Conservation (phyloP, 2,797 vertebrate genomes). For the Pteropus rufus region DNA sequence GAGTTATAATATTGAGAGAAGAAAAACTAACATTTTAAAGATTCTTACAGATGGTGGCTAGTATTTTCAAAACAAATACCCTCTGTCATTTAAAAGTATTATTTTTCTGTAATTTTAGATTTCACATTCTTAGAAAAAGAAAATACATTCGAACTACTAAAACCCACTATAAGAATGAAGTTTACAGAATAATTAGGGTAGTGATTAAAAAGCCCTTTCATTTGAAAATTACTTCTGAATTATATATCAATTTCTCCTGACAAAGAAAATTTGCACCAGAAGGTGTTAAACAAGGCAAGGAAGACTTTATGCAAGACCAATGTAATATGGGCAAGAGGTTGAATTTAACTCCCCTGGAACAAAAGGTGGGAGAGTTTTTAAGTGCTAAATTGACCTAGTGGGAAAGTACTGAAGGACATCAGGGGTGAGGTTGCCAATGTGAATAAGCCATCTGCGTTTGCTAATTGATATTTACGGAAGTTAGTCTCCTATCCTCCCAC, state of each 20-base stretch:
- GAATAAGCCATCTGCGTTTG: neutral
- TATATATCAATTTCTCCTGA: neutral
- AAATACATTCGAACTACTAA: neutral
- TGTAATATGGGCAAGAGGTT: neutral
- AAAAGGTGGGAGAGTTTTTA: neutral
- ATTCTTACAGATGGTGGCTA: neutral
- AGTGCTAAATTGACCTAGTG: neutral
- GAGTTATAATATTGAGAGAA: neutral
- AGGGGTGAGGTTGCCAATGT: neutral
- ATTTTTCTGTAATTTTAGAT: neutral
- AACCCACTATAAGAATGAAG: neutral
- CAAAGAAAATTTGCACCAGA: neutral
- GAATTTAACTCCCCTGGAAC: neutral
- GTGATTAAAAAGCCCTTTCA: neutral
- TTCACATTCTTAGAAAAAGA: neutral
- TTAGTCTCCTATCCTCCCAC: neutral
- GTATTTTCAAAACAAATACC: neutral
- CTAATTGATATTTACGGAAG: neutral
- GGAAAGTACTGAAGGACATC: neutral
- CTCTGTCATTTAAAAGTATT: neutral
- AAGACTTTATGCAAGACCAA: neutral
- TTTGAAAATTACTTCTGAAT: neutral
- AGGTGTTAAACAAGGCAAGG: neutral
- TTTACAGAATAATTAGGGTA: neutral
- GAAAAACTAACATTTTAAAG: slow-evolving; percentile 32